Evolutionary conservation across 2,797 vertebrate genomes (phyloP), one percentile per base, ranked within the genome.

Genomic region (Darevskia nairensis): DNA sequence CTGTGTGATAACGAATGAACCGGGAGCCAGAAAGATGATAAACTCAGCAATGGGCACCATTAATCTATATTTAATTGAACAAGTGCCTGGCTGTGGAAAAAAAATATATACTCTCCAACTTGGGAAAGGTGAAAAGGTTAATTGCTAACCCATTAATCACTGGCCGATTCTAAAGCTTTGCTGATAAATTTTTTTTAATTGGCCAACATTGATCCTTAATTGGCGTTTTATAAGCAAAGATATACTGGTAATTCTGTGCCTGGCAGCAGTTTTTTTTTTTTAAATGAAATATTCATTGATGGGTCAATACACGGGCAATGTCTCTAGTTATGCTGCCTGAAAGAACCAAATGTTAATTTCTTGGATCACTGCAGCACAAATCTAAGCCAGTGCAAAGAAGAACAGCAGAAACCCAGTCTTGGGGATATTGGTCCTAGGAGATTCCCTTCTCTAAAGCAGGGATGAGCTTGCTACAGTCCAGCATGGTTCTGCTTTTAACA

Each of bases 71-170:
- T 69, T 69, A 79, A 84, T 23, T 71, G 44, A 66, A 29, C 32
- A 4, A 0, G 77, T 76, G 50, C 74, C 35, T 86, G 2, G 13
- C 50, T 0, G 23, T 85, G 83, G 90, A 75, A 85, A 82, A 82
- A 10, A 10, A 39, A 55, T 55, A 55, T 87, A 83, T 74, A 82
- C 80, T 80, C 44, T 80, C 85, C 76, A 72, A 35, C 2, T 74
- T 0, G 1, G 25, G 81, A 82, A 87, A 83, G 80, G 83, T 66
- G 69, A 78, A 76, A 86, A 89, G 86, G 86, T 93, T 90, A 91
- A 89, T 90, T 92, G 68, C 75, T 75, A 78, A 71, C 32, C 39
- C 71, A 69, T 82, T 93, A 86, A 92, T 93, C 90, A 88, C 74
- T 46, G 0, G 50, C 80, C 86, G 35, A 61, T 32, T 87, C 66